Percentiles rank a stretch among this genome's conserved stretches.
Evolutionary conservation across 1,140 invertebrate genomes (phyloP).

Genomic region (Eumaeus atala): DNA sequence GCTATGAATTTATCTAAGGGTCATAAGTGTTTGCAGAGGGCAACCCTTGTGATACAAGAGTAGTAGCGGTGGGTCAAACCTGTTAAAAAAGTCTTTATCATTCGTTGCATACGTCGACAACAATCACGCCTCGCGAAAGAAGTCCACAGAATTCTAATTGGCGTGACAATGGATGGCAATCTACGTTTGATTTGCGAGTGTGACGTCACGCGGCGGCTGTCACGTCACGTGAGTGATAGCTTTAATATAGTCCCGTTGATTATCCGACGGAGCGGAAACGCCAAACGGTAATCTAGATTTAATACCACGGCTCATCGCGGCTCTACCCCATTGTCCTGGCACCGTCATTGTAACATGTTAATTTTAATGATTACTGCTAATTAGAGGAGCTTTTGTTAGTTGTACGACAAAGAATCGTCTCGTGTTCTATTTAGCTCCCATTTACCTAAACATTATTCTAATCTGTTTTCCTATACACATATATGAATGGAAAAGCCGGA

Average conservation of each 20-base stretch:
- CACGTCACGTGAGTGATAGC: conserved; percentile 64
- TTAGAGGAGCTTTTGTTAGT: conserved; percentile 3
- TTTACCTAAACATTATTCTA: too few relatives aligned
- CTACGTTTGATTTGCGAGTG: conserved; percentile 49
- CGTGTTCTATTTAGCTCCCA: too few relatives aligned
- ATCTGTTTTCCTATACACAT: too few relatives aligned
- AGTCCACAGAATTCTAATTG: conserved; percentile 26
- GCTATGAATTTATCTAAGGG: too few relatives aligned
- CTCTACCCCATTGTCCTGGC: conserved; percentile 35
- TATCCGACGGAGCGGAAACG: conserved; percentile 60
- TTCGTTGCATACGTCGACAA: too few relatives aligned
- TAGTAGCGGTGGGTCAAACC: too few relatives aligned
- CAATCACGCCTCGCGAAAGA: too few relatives aligned
- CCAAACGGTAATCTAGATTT: conserved; percentile 71
- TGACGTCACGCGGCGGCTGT: conserved; percentile 50
- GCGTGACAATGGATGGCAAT: conserved; percentile 28
- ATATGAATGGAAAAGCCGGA: too few relatives aligned
- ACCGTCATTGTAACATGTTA: conserved; percentile 20
- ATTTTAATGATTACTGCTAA: conserved; percentile 2
- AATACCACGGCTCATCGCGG: conserved; percentile 61
- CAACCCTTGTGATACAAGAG: too few relatives aligned
- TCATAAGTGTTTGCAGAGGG: too few relatives aligned
- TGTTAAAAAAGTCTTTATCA: too few relatives aligned
- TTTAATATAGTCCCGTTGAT: conserved; percentile 70
- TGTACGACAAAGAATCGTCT: not conserved